Evolutionary conservation across 2,888 invertebrate species (phyloP).

Genomic region (Coleophora flavipennella): DNA sequence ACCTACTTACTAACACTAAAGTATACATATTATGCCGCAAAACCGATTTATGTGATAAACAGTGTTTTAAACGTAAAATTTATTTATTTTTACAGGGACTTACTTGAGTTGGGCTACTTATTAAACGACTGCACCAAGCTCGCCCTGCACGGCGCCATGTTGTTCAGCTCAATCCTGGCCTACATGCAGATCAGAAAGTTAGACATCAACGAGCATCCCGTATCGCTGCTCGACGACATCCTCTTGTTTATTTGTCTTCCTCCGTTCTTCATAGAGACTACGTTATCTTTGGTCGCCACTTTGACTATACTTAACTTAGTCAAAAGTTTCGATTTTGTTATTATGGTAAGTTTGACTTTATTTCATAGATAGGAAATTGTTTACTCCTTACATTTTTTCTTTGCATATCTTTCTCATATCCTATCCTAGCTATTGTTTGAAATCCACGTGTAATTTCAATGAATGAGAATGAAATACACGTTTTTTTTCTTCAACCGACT

Average conservation of each 20-base stretch:
- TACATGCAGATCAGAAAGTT: conserved; percentile 76
- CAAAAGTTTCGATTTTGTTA: conserved; percentile 61
- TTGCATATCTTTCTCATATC: not conserved
- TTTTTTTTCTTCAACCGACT: no score
- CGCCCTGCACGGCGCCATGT: conserved; percentile 68
- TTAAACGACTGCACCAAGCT: conserved; percentile 69
- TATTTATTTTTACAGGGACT: no score
- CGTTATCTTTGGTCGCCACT: conserved; percentile 79
- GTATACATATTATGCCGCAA: no score
- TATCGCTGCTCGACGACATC: conserved; percentile 78
- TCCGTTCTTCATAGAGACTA: conserved; percentile 79
- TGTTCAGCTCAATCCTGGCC: conserved; percentile 72
- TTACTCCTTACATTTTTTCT: not conserved
- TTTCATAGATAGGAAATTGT: no score
- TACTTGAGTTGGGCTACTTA: conserved; percentile 56
- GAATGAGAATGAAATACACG: no score
- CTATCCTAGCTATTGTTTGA: no score
- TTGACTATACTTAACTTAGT: conserved; percentile 63
- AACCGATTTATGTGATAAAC: no score
- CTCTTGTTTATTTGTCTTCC: conserved; percentile 80
- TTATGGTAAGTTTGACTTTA: conserved; percentile 59
- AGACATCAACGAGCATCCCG: conserved; percentile 76
- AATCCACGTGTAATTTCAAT: no score
- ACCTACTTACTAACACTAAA: no score
- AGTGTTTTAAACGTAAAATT: no score